phyloP scores from a whole-genome alignment of 2,797 vertebrate species.

The Nyctibius grandis region DNA sequence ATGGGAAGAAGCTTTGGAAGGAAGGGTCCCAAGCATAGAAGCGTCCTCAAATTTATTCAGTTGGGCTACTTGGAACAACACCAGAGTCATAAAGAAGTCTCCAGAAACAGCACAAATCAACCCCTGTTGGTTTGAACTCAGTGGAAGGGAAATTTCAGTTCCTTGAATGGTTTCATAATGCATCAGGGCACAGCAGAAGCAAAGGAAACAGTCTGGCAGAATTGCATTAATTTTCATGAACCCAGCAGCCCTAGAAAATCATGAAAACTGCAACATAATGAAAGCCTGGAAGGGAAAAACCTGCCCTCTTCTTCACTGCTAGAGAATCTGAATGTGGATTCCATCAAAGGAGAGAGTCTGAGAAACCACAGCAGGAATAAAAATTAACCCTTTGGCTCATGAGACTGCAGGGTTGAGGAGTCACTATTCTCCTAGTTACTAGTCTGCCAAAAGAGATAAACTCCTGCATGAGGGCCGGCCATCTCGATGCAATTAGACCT shows the following conservation, averaged over 20 bases:
- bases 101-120: background rate
- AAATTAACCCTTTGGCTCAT: conserved; percentile 59
- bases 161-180: conserved; percentile 66
- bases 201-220: conserved; percentile 68
- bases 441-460: conserved; percentile 33
- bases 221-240: conserved; percentile 76
- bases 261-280: conserved; percentile 72
- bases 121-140: conserved; percentile 41
- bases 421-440: background rate
- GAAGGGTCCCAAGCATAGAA: background rate
- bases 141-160: conserved; percentile 54
- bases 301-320: conserved; percentile 56
- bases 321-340: conserved; percentile 60
- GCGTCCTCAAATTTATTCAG: background rate
- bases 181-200: conserved; percentile 64
- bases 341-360: conserved; percentile 53
- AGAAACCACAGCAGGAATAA: conserved; percentile 24
- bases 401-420: background rate
- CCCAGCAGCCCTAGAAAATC: conserved; percentile 68
- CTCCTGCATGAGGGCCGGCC: background rate
- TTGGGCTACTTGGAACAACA: background rate
- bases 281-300: conserved; percentile 59
- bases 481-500: conserved; percentile 51
- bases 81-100: background rate
- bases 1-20: background rate